A percentile compares a stretch with the other conserved stretches of the same genome.
phyloP scores from a whole-genome alignment of 92 coral and sea anemone genomes.

The Paramuricea clavata region DNA sequence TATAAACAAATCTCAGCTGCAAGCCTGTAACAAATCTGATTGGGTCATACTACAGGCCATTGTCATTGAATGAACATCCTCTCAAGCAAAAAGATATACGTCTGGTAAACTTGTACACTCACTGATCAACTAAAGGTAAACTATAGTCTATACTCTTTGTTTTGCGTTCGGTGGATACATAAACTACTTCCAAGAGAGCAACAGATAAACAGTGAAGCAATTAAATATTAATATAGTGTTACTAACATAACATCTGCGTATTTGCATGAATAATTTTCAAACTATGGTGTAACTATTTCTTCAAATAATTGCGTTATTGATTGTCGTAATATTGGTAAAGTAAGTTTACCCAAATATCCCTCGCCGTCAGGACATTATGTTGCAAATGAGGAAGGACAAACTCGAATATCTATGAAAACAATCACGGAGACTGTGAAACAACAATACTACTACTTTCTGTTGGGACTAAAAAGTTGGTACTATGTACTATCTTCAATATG shows the following conservation, averaged over 20 bases:
- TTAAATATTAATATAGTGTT: neutral
- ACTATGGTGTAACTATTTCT: neutral
- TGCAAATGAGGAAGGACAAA: too few relatives aligned
- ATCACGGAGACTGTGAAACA: too few relatives aligned
- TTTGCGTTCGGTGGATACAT: neutral
- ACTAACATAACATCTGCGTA: slow-evolving; percentile 5
- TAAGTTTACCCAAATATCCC: too few relatives aligned
- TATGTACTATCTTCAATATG: too few relatives aligned
- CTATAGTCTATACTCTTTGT: neutral
- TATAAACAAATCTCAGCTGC: neutral
- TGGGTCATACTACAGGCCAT: neutral
- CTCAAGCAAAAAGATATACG: neutral
- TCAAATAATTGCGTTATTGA: neutral
- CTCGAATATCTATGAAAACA: too few relatives aligned
- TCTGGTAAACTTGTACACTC: neutral
- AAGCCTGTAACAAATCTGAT: neutral
- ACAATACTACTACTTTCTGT: too few relatives aligned
- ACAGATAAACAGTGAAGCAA: neutral
- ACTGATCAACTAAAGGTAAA: neutral
- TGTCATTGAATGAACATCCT: neutral
- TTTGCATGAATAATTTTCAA: neutral
- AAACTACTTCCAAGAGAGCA: neutral
- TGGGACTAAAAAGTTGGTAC: too few relatives aligned
- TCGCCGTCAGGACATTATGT: too few relatives aligned
- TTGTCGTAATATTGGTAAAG: too few relatives aligned